phyloP scores from a whole-genome alignment of 2,888 invertebrate genomes.

The Ophioninae sp. region DNA sequence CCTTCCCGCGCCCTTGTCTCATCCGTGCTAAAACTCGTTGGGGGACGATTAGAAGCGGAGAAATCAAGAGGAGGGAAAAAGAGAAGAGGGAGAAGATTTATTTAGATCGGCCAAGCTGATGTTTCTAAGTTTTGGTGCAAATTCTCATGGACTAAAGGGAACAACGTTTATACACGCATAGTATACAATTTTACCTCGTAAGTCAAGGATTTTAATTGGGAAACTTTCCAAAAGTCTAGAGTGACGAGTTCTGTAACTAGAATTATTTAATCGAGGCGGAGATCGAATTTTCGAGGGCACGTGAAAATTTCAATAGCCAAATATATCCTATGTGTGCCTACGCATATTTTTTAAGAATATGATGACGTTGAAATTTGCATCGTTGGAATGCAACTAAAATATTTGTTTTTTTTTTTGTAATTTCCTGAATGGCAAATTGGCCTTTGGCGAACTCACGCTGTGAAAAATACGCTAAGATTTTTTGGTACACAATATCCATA shows the following conservation, averaged over 20 bases:
- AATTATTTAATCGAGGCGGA: conserved; percentile 39
- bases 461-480: too few relatives aligned
- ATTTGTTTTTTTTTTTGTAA: too few relatives aligned
- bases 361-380: too few relatives aligned
- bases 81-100: background rate
- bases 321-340: background rate
- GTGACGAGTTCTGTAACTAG: conserved; percentile 27
- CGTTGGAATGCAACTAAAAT: too few relatives aligned
- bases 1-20: conserved; percentile 41
- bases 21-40: conserved; percentile 34
- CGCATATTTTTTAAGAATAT: background rate
- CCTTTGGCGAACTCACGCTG: too few relatives aligned
- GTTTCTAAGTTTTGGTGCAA: conserved; percentile 24
- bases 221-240: conserved; percentile 26
- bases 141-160: conserved; percentile 12
- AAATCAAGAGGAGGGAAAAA: background rate
- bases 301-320: conserved; percentile 8
- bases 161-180: conserved; percentile 5
- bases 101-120: background rate
- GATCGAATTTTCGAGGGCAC: background rate
- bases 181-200: background rate
- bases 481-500: too few relatives aligned
- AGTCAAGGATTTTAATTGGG: conserved; percentile 41
- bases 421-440: too few relatives aligned
- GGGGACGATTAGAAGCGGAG: conserved; percentile 13